A percentile compares a stretch with the other conserved stretches of the same genome.
Evolutionary conservation across 2,113 vertebrate genomes (phyloP).

Genomic region (Falco punctatus): DNA sequence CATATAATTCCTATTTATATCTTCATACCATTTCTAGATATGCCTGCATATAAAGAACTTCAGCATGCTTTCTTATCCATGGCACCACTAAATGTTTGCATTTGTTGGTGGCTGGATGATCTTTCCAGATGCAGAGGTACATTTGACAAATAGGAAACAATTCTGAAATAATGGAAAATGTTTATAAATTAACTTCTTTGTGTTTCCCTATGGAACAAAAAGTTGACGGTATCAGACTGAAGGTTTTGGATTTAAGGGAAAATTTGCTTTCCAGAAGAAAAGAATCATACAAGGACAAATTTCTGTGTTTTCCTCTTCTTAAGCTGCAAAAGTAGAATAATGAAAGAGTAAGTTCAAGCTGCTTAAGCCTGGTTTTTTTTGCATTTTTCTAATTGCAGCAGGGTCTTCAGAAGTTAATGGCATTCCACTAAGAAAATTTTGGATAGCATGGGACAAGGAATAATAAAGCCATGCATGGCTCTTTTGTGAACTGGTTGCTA

Average conservation of each 20-base stretch:
- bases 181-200: not conserved
- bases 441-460: not conserved
- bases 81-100: not conserved
- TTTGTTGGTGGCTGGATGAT: not conserved
- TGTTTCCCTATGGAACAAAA: not conserved
- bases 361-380: not conserved
- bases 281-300: not conserved
- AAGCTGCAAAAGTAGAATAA: not conserved
- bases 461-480: not conserved
- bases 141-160: not conserved
- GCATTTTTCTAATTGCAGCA: not conserved
- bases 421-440: not conserved
- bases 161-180: not conserved
- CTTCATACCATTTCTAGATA: not conserved
- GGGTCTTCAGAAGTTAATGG: not conserved
- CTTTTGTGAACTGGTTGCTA: not conserved
- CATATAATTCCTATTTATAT: not conserved
- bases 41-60: not conserved
- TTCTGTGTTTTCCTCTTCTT: not conserved
- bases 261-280: not conserved
- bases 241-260: not conserved
- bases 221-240: not conserved
- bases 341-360: not conserved
- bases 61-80: too few species aligned
- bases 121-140: not conserved